Evolutionary conservation across 2,113 vertebrate genomes (phyloP), one percentile per base, ranked within the genome.

Genomic region (Merops nubicus): DNA sequence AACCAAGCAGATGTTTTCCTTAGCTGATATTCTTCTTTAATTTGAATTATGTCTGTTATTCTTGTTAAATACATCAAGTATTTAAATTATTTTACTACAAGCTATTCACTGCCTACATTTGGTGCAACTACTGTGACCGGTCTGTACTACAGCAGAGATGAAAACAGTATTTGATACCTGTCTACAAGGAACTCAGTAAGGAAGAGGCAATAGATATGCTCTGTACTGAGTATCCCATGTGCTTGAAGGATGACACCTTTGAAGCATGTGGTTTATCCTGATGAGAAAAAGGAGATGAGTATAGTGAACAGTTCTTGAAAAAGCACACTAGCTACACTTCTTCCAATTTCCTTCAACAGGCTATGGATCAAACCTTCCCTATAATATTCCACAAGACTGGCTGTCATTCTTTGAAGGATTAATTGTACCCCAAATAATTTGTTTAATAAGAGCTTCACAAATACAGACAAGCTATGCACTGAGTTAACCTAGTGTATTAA

Each of bases 201-300:
- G n/a, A 45, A 72, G 10, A 42, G 17, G 43, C n/a, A 78, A 9
- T 5, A 60, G 6, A 29, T 7, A 45, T 7, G n/a, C 19, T 57
- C 4, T 0, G 31, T 11, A 48, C 0, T n/a, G n/a, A 83, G 9
- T 51, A 53, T 7, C 21, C 76, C 14, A 18, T 2, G 6, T 33
- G 15, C 38, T 48, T 48, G 17, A 42, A 59, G 43, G 18, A 38
- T 33, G 21, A 33, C 15, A 68, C 21, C 34, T 50, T 22, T 36
- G 36, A 70, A 76, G 19, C 3, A 18, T 31, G 20, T 5, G 16
- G 20, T 50, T 75, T 40, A 62, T 42, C 59, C n/a, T 26, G 11
- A 72, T 21, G 19, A 62, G 42, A 48, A 72, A 74, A 51, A 6
- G 21, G 17, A 29, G 56, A 38, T 16, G 15, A 70, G 28, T 6